Conservation (phyloP, 2,888 invertebrate genomes). For the Didymodactylos carnosus region DNA sequence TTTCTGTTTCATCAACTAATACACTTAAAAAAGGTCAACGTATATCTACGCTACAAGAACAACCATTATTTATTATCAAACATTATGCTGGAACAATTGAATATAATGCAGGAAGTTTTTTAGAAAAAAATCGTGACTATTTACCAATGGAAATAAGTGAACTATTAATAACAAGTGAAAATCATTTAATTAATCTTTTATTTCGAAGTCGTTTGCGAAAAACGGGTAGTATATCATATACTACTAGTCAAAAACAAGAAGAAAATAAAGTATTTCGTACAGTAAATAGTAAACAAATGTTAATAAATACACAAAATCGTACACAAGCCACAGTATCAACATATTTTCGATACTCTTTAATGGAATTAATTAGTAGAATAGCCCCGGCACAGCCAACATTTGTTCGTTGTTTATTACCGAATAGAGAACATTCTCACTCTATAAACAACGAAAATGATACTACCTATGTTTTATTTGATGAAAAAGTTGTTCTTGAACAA, state of each 20-base stretch:
- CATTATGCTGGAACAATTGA: constrained; percentile 31
- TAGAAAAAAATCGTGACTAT: constrained; percentile 32
- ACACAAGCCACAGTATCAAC: not conserved
- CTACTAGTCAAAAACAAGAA: not conserved
- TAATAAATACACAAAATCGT: not conserved
- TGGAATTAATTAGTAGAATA: not conserved
- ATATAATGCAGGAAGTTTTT: constrained; percentile 24
- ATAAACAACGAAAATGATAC: too few species aligned
- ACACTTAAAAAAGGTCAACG: not conserved
- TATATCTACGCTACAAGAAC: not conserved
- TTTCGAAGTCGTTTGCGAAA: not conserved
- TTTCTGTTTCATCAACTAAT: not conserved
- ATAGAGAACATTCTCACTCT: not conserved
- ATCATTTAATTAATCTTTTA: not conserved
- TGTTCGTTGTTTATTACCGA: not conserved
- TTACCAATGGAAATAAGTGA: constrained; percentile 26
- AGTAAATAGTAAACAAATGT: not conserved
- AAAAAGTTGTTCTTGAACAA: not conserved
- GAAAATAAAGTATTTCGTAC: not conserved
- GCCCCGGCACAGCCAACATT: not conserved
- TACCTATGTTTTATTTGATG: not conserved
- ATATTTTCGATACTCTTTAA: not conserved
- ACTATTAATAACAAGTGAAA: constrained; percentile 22
- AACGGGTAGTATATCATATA: not conserved
- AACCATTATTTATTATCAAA: constrained; percentile 22